Base-by-base conservation (phyloP, 23 tunicate species). In the Clavelina lepadiformis region DNA sequence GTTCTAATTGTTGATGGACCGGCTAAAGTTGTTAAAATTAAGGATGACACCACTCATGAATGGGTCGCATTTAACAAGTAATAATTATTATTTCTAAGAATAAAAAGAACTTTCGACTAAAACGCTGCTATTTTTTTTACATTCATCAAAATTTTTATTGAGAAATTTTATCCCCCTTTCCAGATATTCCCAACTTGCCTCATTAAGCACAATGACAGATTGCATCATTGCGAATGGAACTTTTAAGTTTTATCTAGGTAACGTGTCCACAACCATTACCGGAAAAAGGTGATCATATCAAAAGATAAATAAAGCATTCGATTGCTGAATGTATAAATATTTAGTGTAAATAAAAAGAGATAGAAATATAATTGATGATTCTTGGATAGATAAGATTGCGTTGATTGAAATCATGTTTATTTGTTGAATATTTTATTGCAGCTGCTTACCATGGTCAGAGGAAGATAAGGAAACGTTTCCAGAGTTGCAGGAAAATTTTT, bases 401-500 rank as follows among this genome's bases (percentile, higher is more conserved):
- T n/a, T n/a, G n/a, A n/a, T n/a, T n/a, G n/a, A n/a, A n/a, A n/a
- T n/a, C n/a, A n/a, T n/a, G n/a, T n/a, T n/a, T n/a, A n/a, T n/a
- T n/a, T n/a, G n/a, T 13, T 44, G 18, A 13, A 11, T 13, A 44
- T 44, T 13, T 11, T 24, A 24, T 15, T 33, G 13, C 75, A 79
- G 86, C 5, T 79, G 86, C 51, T 3, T 37, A 18, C 38, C 18
- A 25, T 79, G 86, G 86, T 44, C 86, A 44, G 22, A 32, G 8
- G 46, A 50, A n/a, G 44, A 51, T 23, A 21, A 32, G 22, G 46
- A 25, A 21, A 11, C 7, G 6, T 53, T 18, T 53, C 80, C 73
- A 31, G 77, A 75, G 1, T 24, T 83, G 58, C 67, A 61, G n/a
- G 71, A 35, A 49, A 83, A 83, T 65, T 75, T 45, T 51, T 83